phyloP scores from a whole-genome alignment of 2,888 invertebrate genomes.

The Parochlus steinenii region DNA sequence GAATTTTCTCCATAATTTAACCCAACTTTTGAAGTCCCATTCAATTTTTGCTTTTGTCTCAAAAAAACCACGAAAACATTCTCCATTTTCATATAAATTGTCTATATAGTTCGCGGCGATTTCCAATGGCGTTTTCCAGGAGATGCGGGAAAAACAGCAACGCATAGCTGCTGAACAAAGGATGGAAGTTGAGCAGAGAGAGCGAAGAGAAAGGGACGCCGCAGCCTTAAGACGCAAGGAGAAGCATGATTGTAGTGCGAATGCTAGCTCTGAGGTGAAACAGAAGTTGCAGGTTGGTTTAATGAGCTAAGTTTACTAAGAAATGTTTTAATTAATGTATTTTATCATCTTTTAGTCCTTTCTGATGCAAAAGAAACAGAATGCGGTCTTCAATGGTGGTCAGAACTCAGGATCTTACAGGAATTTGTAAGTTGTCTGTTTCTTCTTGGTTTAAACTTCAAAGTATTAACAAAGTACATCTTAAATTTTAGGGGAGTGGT shows the following conservation, averaged over 20 bases:
- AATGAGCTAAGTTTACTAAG: conserved; percentile 6
- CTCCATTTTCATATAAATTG: conserved; percentile 17
- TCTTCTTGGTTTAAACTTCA: neutral
- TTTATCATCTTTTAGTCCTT: conserved; percentile 41
- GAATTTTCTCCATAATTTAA: no score
- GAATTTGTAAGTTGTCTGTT: conserved; percentile 44
- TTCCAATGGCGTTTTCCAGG: conserved; percentile 36
- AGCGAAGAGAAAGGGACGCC: conserved; percentile 62
- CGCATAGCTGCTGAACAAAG: conserved; percentile 44
- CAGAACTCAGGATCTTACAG: conserved; percentile 51
- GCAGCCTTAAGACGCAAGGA: conserved; percentile 84
- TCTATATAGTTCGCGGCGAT: conserved; percentile 31
- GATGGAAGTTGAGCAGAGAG: conserved; percentile 53
- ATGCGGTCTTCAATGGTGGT: conserved; percentile 55
- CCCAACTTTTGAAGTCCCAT: no score
- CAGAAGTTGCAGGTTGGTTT: conserved; percentile 69
- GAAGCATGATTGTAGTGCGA: conserved; percentile 88
- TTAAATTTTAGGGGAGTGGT: conserved; percentile 38
- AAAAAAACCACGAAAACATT: no score
- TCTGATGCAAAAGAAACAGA: conserved; percentile 64
- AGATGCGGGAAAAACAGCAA: conserved; percentile 69
- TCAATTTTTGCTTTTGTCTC: no score
- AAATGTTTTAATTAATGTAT: neutral
- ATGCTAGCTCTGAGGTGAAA: conserved; percentile 92
- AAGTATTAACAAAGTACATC: neutral